Base-by-base conservation (phyloP, 2,888 invertebrate species). In the Lymantria dispar region DNA sequence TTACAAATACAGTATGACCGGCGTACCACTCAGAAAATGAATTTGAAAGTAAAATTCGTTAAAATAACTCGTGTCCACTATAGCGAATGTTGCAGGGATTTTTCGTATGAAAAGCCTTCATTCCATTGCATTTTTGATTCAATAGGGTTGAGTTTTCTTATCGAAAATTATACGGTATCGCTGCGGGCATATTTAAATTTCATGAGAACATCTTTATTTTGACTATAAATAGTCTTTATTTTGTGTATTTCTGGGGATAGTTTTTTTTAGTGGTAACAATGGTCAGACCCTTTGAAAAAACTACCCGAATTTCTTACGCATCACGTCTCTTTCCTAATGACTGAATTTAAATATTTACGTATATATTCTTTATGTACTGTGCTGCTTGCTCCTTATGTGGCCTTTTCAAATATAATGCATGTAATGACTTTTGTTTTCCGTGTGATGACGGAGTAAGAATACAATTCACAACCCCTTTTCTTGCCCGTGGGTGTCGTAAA, bases 101-200 rank as follows among this genome's bases (percentile, higher is more conserved):
- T 62, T 59, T 56, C 53, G 52, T 48, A 56, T 56, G 63, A 52
- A 67, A 63, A 31, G 49, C 49, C 43, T 36, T 41, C 43, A 33
- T 43, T 50, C 43, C 43, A 47, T 44, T 56, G 58, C 56, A 64
- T 64, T 64, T 40, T 49, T 44, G 37, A 57, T 54, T 60, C 63
- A 65, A 65, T 63, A 52, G 57, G 44, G 43, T 29, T 47, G 12
- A 48, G 58, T 56, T 63, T 58, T 65, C 65, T 61, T 60, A 49
- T 29, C 44, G 12, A 47, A 62, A 64, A 56, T 60, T 69, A 66
- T 66, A 60, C 67, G 50, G 51, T 43, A 53, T 47, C 44, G 46
- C 56, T 50, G 48, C 46, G 22, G 22, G 43, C 47, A 56, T 57
- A 59, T 70, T 69, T 58, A 60, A 58, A 54, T 69, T 68, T 64